phyloP scores from a whole-genome alignment of 2,888 invertebrate species.

The Noctua fimbriata region DNA sequence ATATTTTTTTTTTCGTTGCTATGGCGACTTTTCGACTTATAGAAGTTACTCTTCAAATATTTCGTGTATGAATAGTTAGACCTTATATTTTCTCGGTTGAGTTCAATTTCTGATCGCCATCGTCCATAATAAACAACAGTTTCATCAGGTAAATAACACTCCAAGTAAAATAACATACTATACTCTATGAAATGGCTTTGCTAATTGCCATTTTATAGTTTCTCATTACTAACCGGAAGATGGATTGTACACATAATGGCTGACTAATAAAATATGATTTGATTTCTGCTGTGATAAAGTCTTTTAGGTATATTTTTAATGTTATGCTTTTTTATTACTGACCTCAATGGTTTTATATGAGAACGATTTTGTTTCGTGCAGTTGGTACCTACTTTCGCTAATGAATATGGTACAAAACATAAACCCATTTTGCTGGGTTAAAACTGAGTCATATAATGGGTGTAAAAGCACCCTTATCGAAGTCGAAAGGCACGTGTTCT shows the following conservation, averaged over 20 bases:
- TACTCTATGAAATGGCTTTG: slow-evolving; percentile 69
- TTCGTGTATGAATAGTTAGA: too few species aligned
- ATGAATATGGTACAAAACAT: not conserved
- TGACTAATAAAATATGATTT: slow-evolving; percentile 59
- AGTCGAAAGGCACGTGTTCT: not conserved
- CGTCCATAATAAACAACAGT: slow-evolving; percentile 43
- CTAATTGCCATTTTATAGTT: slow-evolving; percentile 77
- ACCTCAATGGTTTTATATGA: slow-evolving; percentile 42
- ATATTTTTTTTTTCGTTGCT: too few species aligned
- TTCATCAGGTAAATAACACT: slow-evolving; percentile 57
- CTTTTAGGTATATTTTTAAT: slow-evolving; percentile 32
- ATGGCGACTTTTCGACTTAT: too few species aligned
- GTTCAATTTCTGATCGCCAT: slow-evolving; percentile 6
- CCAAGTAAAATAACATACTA: slow-evolving; percentile 65
- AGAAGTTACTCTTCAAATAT: too few species aligned
- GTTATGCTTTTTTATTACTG: slow-evolving; percentile 41
- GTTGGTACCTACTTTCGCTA: not conserved
- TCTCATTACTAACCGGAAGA: slow-evolving; percentile 73
- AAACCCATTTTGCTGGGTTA: not conserved
- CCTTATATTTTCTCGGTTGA: too few species aligned
- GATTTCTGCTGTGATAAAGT: slow-evolving; percentile 48
- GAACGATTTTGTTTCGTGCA: slow-evolving; percentile 16
- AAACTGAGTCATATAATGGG: not conserved
- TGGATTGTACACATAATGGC: slow-evolving; percentile 65
- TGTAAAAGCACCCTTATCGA: not conserved